Evolutionary conservation across 1,140 invertebrate genomes (phyloP), one percentile per base, ranked within the genome.

Genomic region (Ectropis grisescens): DNA sequence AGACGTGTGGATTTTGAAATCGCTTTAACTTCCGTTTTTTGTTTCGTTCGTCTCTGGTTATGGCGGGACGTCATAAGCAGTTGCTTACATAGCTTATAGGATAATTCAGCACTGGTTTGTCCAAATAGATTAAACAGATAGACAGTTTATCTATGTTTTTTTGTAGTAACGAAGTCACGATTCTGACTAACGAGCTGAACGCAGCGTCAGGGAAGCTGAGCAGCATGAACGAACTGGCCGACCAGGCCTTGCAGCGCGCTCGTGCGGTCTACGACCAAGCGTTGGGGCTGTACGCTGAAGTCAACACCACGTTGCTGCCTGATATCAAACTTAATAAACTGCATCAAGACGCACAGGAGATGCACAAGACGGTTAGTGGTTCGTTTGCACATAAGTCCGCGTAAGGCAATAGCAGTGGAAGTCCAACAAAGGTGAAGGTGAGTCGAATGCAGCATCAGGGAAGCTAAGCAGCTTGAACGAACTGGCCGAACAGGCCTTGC

Each of bases 221-320:
- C 12, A 80, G 85, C 24, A 90, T 93, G 1, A 84, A 87, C 28
- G 85, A 88, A 31, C 74, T 90, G 19, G 91, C 93, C 1, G 85
- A 88, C 40, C 87, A 90, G 29, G 91, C 93, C 1, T 81, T 89
- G 13, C 83, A 86, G 11, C 87, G 89, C 60, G 90, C 95, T 0
- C 85, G 85, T 13, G 83, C 86, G 25, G 92, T 92, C 0, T 91
- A 93, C 43, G 86, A 93, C 2, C 90, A 95, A 41, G 93, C 95
- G 0, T 65, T 97, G 14, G 85, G 87, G 27, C 81, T 96, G 1
- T 88, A 92, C 22, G 89, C 87, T 2, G 87, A 94, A 48, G 91
- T 94, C 0, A 89, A 89, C 14, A 89, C 89, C 22, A 84, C 94
- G 2, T 82, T 86, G 7, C 71, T 96, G 1, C 94, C 94, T 0